These are phyloP conservation scores for Chelmon rostratus DNA, from an alignment of 2,797 vertebrate genomes.

Conservation along the genomic window DNA sequence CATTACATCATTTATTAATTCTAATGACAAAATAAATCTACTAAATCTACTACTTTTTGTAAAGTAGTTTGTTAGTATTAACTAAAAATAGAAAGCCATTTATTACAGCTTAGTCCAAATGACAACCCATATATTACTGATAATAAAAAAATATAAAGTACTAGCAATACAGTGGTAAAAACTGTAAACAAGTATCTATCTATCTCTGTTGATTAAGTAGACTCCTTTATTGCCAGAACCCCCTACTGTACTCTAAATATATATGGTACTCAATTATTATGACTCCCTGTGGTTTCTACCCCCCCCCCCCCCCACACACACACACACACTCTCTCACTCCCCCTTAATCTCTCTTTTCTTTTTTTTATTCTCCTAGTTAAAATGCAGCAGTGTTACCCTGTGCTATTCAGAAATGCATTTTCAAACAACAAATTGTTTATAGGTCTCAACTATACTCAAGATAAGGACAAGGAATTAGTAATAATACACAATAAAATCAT, in stretches of 20 bases:
- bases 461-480: background rate
- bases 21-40: background rate
- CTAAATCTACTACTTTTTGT: background rate
- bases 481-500: background rate
- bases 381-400: constrained; percentile 17
- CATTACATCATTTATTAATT: background rate
- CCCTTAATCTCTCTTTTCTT: background rate
- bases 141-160: background rate
- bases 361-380: constrained; percentile 21
- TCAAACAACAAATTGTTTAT: background rate
- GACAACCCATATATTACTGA: background rate
- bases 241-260: background rate
- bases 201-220: constrained; percentile 12
- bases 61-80: background rate
- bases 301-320: no score
- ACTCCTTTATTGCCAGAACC: background rate
- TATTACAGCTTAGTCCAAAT: background rate
- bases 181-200: background rate
- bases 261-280: constrained; percentile 33
- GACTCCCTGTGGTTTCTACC: constrained; percentile 42
- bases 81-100: background rate
- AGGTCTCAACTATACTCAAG: background rate
- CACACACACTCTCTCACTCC: background rate
- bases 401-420: constrained; percentile 22
- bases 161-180: background rate